A percentile compares a stretch with the other conserved stretches of the same genome.
Conservation (phyloP, 2,113 vertebrate genomes). For the Zosterops japonicus region DNA sequence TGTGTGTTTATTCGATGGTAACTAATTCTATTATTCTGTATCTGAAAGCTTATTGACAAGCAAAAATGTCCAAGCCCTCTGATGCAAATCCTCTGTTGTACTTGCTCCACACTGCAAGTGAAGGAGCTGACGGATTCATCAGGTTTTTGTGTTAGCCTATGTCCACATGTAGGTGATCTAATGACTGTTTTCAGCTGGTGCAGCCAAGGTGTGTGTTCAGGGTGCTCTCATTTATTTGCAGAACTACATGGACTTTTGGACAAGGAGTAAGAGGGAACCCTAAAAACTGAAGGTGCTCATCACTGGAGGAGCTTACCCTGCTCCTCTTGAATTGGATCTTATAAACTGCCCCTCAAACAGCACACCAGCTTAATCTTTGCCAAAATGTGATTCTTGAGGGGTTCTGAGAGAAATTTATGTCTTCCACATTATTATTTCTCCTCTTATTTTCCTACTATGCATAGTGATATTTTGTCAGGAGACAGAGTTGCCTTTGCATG, state of each 20-base stretch:
- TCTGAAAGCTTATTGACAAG: neutral
- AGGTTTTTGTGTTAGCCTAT: neutral
- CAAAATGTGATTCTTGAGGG: neutral
- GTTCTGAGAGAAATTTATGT: neutral
- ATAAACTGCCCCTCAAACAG: neutral
- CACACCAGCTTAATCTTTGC: neutral
- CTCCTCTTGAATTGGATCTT: neutral
- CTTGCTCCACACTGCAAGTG: neutral
- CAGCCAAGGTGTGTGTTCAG: neutral
- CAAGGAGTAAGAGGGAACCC: neutral
- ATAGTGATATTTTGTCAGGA: neutral
- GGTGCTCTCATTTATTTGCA: neutral
- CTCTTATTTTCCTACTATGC: neutral
- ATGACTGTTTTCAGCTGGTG: neutral
- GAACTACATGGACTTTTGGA: neutral
- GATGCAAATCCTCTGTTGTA: neutral
- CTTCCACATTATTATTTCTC: constrained; percentile 12
- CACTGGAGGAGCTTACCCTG: neutral
- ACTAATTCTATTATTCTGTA: neutral
- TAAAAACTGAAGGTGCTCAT: neutral
- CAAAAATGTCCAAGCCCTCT: neutral
- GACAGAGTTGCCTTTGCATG: neutral
- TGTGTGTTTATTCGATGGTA: neutral
- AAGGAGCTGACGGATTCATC: neutral
- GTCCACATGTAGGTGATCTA: neutral